These are phyloP conservation scores for Halocynthia aurantium DNA, from an alignment of 23 tunicate genomes.

Conservation along the genomic window DNA sequence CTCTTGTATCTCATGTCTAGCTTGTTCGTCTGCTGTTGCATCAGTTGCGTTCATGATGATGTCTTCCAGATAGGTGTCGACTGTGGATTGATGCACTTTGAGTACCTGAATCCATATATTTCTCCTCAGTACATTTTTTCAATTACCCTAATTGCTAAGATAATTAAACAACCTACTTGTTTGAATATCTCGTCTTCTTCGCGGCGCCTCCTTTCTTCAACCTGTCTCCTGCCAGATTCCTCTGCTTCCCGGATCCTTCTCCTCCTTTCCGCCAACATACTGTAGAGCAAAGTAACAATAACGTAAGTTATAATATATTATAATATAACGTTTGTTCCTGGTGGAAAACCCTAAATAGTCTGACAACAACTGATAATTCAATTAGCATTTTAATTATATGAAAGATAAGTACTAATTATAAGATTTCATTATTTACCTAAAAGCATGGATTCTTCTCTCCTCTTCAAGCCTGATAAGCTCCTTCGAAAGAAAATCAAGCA, in stretches of 20 bases:
- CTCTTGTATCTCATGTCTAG: slow-evolving; percentile 68
- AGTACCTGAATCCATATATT: slow-evolving; percentile 11
- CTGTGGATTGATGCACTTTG: slow-evolving; percentile 79
- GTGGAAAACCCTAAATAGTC: too few species aligned
- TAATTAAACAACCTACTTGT: slow-evolving; percentile 29
- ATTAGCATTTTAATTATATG: not conserved
- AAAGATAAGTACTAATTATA: not conserved
- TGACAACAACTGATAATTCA: not conserved
- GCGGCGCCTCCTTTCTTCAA: slow-evolving; percentile 87
- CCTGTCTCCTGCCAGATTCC: slow-evolving; percentile 94
- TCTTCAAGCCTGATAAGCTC: slow-evolving; percentile 87
- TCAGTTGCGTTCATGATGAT: slow-evolving; percentile 60
- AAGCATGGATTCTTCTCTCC: slow-evolving; percentile 93
- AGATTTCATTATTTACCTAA: slow-evolving; percentile 32
- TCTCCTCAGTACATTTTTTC: not conserved
- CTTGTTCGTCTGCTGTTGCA: slow-evolving; percentile 90
- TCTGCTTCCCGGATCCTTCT: slow-evolving; percentile 92
- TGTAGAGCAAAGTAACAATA: not conserved
- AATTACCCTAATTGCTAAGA: not conserved
- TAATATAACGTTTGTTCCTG: not conserved
- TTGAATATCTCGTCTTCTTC: slow-evolving; percentile 99
- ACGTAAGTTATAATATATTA: not conserved
- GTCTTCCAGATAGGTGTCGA: slow-evolving; percentile 92
- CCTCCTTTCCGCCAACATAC: slow-evolving; percentile 94
- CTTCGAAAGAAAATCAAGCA: slow-evolving; percentile 90